phyloP scores from a whole-genome alignment of 2,113 vertebrate genomes.

The Edolisoma coerulescens region DNA sequence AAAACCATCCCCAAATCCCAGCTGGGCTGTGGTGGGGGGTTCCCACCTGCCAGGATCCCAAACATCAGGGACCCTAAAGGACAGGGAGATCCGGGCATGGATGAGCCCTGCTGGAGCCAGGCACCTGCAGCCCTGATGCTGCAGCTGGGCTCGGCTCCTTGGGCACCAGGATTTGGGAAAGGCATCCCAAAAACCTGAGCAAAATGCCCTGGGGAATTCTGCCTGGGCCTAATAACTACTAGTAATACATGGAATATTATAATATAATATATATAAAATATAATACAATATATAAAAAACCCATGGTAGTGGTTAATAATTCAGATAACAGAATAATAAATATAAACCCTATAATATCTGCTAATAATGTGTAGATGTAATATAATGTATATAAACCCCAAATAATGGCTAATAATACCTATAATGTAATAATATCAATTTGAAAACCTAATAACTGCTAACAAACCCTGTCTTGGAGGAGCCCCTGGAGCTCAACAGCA shows the following conservation, averaged over 20 bases:
- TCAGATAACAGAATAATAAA: neutral
- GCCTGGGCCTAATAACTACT: neutral
- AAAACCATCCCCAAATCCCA: fast-evolving
- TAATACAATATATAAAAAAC: neutral
- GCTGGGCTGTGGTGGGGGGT: neutral
- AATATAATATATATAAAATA: neutral
- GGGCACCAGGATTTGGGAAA: neutral
- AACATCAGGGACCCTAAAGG: neutral
- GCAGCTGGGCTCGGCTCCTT: fast-evolving
- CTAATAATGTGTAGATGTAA: too few relatives aligned
- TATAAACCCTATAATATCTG: neutral
- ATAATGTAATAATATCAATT: neutral
- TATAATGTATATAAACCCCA: too few relatives aligned
- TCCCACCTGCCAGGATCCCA: fast-evolving
- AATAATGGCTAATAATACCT: too few relatives aligned
- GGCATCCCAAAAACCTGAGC: neutral
- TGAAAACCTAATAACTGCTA: neutral
- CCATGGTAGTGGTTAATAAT: neutral
- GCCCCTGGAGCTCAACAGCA: fast-evolving
- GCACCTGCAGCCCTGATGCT: neutral
- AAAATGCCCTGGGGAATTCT: neutral
- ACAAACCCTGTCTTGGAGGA: neutral
- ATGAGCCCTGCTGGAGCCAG: fast-evolving
- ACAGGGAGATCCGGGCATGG: too few relatives aligned
- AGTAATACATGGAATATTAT: neutral